Evolutionary conservation across 2,888 invertebrate species (phyloP).

Genomic region (Litoditis marina): DNA sequence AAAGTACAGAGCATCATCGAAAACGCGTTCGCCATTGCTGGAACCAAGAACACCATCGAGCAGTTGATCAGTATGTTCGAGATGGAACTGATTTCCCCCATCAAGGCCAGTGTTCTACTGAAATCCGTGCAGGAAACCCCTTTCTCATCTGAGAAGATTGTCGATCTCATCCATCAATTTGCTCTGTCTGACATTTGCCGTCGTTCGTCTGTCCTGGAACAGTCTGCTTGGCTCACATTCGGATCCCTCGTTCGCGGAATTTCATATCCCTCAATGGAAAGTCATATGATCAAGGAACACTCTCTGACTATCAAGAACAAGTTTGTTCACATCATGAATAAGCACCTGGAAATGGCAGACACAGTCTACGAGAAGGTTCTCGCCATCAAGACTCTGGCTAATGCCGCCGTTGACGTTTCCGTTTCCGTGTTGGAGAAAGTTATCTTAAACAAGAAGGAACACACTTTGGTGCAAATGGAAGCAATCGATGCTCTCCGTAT

Average conservation of each 20-base stretch:
- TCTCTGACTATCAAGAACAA: conserved; percentile 26
- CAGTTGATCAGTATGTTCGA: conserved; percentile 28
- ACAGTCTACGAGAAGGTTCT: conserved; percentile 51
- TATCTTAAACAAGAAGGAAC: conserved; percentile 41
- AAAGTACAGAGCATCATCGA: conserved; percentile 34
- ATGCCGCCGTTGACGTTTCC: conserved; percentile 52
- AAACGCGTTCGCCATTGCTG: conserved; percentile 45
- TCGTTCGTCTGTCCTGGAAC: conserved; percentile 24
- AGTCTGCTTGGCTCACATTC: conserved; percentile 39
- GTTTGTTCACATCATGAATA: conserved; percentile 29
- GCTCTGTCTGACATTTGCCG: conserved; percentile 22
- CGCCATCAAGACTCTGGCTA: conserved; percentile 55
- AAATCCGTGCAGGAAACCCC: conserved; percentile 43
- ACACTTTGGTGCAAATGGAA: conserved; percentile 44
- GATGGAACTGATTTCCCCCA: conserved; percentile 19
- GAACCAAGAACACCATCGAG: conserved; percentile 46
- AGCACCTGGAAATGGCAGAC: conserved; percentile 35
- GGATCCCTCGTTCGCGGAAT: conserved; percentile 35
- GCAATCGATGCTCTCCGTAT: conserved; percentile 55
- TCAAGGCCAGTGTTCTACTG: conserved; percentile 31
- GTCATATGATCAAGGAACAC: conserved; percentile 27
- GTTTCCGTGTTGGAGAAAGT: conserved; percentile 53
- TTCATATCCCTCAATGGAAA: conserved; percentile 14
- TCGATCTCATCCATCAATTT: conserved; percentile 26
- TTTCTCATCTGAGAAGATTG: conserved; percentile 31